Percentiles rank a stretch among this genome's conserved stretches.
These are phyloP conservation scores for Stegostoma tigrinum DNA, from an alignment of 2,113 vertebrate genomes.

Conservation along the genomic window DNA sequence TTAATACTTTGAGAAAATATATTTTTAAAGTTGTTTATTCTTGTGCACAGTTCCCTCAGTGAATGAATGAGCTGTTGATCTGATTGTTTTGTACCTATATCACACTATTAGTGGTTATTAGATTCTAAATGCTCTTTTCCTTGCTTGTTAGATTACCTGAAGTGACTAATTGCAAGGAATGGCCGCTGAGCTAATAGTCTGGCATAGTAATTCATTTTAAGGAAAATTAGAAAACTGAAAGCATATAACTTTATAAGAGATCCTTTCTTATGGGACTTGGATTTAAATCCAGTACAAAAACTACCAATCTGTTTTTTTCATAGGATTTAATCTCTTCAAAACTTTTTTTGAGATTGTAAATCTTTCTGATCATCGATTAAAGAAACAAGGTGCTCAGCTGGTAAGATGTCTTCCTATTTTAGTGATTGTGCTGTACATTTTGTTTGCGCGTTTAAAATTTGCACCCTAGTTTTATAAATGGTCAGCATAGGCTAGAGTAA, in stretches of 20 bases:
- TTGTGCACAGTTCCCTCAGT: not conserved
- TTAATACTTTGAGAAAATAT: not conserved
- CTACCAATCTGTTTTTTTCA: conserved; percentile 42
- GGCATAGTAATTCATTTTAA: not conserved
- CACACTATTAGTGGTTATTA: not conserved
- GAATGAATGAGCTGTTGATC: not conserved
- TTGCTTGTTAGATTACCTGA: not conserved
- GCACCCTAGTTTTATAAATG: not conserved
- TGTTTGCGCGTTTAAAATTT: not conserved
- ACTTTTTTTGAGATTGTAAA: conserved; percentile 99
- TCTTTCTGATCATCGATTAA: conserved; percentile 92
- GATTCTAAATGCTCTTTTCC: not conserved
- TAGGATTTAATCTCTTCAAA: conserved; percentile 97
- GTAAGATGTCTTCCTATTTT: conserved; percentile 57
- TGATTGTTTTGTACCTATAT: not conserved
- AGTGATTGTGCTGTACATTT: not conserved
- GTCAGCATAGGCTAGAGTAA: not conserved
- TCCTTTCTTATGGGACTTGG: not conserved
- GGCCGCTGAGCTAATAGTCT: not conserved
- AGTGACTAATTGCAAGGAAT: not conserved
- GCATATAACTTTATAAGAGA: not conserved
- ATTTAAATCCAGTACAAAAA: not conserved
- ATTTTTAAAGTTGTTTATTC: not conserved
- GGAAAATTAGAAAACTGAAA: not conserved
- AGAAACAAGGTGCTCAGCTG: conserved; percentile 92